phyloP scores from a whole-genome alignment of 1,140 invertebrate genomes.

The Rhynchophorus ferrugineus region DNA sequence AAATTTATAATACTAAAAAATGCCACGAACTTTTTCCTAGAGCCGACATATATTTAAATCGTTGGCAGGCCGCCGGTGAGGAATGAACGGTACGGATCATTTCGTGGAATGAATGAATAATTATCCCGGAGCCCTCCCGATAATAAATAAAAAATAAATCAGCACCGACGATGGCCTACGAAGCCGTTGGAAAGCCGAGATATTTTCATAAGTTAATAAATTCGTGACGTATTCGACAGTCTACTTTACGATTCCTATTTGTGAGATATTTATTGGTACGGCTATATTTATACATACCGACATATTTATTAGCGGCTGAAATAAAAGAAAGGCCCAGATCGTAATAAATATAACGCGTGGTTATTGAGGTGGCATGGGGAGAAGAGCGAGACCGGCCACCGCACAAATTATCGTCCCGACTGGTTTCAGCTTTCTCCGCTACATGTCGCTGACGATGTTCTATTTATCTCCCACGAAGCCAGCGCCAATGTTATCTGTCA shows the following conservation, averaged over 20 bases:
- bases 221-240: slow-evolving; percentile 25
- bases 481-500: too few species aligned
- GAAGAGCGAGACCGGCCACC: slow-evolving; percentile 22
- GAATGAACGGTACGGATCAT: too few species aligned
- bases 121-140: slow-evolving; percentile 8
- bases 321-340: slow-evolving; percentile 32
- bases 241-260: slow-evolving; percentile 35
- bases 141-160: slow-evolving; percentile 14
- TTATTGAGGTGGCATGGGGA: slow-evolving; percentile 33
- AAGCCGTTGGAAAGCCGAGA: slow-evolving; percentile 23
- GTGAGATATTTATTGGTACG: slow-evolving; percentile 34
- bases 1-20: too few species aligned
- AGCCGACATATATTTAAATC: too few species aligned
- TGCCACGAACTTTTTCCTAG: too few species aligned
- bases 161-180: not conserved
- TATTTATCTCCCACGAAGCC: too few species aligned
- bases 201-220: slow-evolving; percentile 30
- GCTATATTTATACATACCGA: slow-evolving; percentile 32
- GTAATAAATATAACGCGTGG: slow-evolving; percentile 36
- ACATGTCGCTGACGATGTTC: too few species aligned
- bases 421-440: slow-evolving; percentile 4
- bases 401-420: slow-evolving; percentile 16
- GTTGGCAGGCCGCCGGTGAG: too few species aligned
- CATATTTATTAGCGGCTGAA: slow-evolving; percentile 37
- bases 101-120: not conserved